Evolutionary conservation across 2,888 invertebrate species (phyloP).

Genomic region (Ophion costatus): DNA sequence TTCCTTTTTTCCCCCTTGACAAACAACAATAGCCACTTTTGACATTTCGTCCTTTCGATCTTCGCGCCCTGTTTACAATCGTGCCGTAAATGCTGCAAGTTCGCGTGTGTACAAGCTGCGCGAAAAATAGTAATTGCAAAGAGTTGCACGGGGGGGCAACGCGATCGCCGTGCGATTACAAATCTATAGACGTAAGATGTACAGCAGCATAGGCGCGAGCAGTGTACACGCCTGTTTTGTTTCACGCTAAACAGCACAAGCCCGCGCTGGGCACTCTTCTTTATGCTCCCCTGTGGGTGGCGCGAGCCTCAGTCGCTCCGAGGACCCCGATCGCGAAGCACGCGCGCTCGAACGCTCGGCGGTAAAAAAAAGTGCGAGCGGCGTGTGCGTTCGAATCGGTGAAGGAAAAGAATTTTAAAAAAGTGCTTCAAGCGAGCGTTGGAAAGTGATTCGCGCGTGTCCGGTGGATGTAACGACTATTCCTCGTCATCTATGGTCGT

Average conservation of each 20-base stretch:
- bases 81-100: not conserved
- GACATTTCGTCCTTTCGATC: constrained; percentile 2
- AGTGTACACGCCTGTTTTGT: constrained; percentile 21
- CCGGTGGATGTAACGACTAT: not conserved
- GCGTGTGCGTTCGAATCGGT: not conserved
- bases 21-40: constrained; percentile 5
- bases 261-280: constrained; percentile 16
- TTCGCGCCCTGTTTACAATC: not conserved
- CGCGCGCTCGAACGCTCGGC: constrained; percentile 12
- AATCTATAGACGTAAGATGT: not conserved
- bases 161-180: not conserved
- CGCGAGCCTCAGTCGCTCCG: constrained; percentile 43
- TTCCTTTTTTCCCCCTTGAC: not conserved
- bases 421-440: constrained; percentile 3
- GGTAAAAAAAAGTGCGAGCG: constrained; percentile 25
- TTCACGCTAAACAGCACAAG: constrained; percentile 12
- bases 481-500: not conserved
- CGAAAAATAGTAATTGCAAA: not conserved
- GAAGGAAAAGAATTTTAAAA: not conserved
- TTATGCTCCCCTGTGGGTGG: constrained; percentile 19
- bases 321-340: constrained; percentile 30
- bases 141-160: not conserved
- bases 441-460: constrained; percentile 44
- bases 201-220: not conserved
- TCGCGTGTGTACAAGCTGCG: not conserved